Conservation (phyloP, 2,797 vertebrate genomes). For the Zonotrichia albicollis region DNA sequence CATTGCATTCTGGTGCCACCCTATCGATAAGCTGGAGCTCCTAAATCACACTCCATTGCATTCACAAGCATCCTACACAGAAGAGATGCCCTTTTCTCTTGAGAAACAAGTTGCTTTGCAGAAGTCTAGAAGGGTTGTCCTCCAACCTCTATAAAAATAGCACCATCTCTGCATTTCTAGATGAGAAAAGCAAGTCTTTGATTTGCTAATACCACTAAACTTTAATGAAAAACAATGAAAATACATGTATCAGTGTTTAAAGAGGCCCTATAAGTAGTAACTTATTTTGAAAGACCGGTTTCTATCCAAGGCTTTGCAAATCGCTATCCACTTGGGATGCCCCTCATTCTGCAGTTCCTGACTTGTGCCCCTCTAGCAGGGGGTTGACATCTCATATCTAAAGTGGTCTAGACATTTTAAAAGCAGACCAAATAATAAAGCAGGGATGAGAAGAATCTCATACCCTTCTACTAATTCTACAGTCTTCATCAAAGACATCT, state of each 20-base stretch:
- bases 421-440: background rate
- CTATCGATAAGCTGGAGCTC: background rate
- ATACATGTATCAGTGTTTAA: background rate
- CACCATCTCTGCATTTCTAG: background rate
- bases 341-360: background rate
- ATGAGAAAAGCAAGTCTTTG: background rate
- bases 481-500: background rate
- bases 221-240: background rate
- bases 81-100: background rate
- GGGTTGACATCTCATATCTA: background rate
- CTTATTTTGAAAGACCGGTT: background rate
- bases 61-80: background rate
- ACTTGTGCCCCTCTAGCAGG: background rate
- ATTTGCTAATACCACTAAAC: background rate
- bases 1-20: background rate
- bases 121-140: background rate
- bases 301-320: background rate
- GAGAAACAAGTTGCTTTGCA: background rate
- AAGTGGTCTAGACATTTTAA: background rate
- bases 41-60: background rate
- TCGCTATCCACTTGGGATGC: background rate
- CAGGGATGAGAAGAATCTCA: background rate
- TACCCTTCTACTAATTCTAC: background rate
- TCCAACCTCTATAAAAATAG: background rate
- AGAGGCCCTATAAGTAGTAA: background rate